Conservation (phyloP, 2,113 vertebrate genomes). For the Clarias macrocephalus region DNA sequence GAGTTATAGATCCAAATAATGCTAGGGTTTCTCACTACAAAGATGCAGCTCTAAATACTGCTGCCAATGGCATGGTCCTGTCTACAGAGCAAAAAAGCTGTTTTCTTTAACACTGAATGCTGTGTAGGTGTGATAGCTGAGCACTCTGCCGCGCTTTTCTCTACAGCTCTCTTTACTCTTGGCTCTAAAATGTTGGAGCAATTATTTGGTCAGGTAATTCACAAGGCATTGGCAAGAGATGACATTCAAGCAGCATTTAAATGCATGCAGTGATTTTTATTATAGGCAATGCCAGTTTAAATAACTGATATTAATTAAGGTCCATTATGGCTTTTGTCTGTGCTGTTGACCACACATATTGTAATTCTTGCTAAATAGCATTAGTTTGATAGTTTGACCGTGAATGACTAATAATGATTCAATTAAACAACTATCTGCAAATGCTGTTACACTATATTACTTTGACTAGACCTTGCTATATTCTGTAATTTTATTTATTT, state of each 20-base stretch:
- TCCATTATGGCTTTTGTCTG: background rate
- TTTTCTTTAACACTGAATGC: background rate
- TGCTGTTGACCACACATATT: background rate
- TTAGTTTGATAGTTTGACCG: background rate
- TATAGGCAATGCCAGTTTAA: background rate
- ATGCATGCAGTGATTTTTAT: background rate
- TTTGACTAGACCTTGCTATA: background rate
- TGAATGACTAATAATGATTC: no score
- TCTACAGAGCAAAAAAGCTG: background rate
- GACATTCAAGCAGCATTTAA: background rate
- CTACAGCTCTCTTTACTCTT: background rate
- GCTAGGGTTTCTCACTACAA: background rate
- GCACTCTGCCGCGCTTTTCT: background rate
- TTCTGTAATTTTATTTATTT: no score
- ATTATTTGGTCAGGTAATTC: slow-evolving; percentile 8
- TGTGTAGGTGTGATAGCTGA: background rate
- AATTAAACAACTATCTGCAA: background rate
- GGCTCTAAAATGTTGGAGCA: background rate
- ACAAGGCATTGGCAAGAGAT: background rate
- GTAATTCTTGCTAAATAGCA: background rate
- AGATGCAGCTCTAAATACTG: background rate
- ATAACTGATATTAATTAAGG: background rate
- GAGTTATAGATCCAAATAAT: background rate
- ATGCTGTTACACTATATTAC: background rate
- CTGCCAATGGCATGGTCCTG: background rate